A percentile compares a stretch with the other conserved stretches of the same genome.
Conservation (phyloP, 2,113 vertebrate genomes). For the Polypterus bichir region DNA sequence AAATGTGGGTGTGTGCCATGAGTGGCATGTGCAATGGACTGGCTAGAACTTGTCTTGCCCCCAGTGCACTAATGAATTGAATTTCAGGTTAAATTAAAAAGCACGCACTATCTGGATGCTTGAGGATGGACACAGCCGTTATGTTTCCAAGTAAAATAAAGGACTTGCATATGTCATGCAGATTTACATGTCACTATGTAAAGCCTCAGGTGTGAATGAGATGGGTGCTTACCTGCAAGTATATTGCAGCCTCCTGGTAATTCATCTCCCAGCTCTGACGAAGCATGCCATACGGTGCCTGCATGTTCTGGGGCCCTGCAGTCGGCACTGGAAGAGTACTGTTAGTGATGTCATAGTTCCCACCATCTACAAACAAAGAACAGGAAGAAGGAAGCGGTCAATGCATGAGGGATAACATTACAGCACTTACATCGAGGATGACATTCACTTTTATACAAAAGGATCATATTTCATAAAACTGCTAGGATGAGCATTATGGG, state of each 20-base stretch:
- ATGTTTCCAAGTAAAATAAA: no score
- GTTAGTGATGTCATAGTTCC: constrained; percentile 46
- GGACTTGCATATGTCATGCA: no score
- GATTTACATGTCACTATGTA: no score
- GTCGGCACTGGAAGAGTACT: constrained; percentile 45
- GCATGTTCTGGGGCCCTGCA: constrained; percentile 47
- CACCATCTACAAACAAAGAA: constrained; percentile 46
- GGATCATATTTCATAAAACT: constrained; percentile 15
- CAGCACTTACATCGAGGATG: constrained; percentile 20
- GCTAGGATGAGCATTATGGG: constrained; percentile 26
- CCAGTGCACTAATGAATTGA: no score
- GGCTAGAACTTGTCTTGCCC: no score
- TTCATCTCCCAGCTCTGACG: constrained; percentile 87
- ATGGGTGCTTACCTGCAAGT: constrained; percentile 70
- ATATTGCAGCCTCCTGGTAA: constrained; percentile 94
- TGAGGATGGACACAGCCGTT: no score
- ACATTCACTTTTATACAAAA: constrained; percentile 34
- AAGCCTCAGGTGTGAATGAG: no score
- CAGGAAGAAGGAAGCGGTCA: not conserved
- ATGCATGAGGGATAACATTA: constrained; percentile 4
- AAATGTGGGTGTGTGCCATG: no score
- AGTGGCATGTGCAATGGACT: no score
- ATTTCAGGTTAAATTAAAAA: no score
- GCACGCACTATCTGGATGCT: no score
- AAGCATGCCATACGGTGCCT: constrained; percentile 42